Percentiles rank a stretch among this genome's conserved stretches.
Conservation (phyloP, 1,140 invertebrate genomes). For the Brevipalpus yothersi region DNA sequence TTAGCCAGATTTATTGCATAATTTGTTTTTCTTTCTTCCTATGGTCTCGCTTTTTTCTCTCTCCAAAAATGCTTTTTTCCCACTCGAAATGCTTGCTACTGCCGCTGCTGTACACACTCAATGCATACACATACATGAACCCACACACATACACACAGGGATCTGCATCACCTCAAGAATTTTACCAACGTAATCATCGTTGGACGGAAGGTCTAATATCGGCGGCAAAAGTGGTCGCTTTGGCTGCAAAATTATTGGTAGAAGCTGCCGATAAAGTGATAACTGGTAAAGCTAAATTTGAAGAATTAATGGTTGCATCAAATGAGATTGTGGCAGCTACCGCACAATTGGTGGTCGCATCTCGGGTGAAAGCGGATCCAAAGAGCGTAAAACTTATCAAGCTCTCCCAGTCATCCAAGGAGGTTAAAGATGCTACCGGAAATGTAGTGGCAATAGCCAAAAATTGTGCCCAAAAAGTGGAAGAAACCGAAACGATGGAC, state of each 20-base stretch:
- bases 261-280: conserved; percentile 82
- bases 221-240: conserved; percentile 86
- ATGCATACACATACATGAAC: neutral
- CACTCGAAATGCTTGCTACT: neutral
- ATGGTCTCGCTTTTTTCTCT: neutral
- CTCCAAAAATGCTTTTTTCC: neutral
- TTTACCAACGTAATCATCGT: conserved; percentile 92
- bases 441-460: conserved; percentile 78
- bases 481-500: conserved; percentile 58
- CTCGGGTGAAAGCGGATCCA: conserved; percentile 38
- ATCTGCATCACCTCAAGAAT: conserved; percentile 51
- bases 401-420: conserved; percentile 55
- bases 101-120: no score
- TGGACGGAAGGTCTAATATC: conserved; percentile 71
- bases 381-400: conserved; percentile 46
- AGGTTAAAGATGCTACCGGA: conserved; percentile 66
- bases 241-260: conserved; percentile 72
- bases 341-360: conserved; percentile 78
- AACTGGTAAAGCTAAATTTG: conserved; percentile 58
- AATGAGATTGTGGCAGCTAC: conserved; percentile 92
- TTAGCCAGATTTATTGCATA: conserved; percentile 6
- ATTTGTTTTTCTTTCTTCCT: neutral
- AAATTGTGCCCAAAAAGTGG: conserved; percentile 53
- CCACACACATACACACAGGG: conserved; percentile 25
- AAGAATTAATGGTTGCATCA: conserved; percentile 79